These are phyloP conservation scores for Lampris megalopsis DNA, from an alignment of 2,113 vertebrate genomes.

Conservation along the genomic window DNA sequence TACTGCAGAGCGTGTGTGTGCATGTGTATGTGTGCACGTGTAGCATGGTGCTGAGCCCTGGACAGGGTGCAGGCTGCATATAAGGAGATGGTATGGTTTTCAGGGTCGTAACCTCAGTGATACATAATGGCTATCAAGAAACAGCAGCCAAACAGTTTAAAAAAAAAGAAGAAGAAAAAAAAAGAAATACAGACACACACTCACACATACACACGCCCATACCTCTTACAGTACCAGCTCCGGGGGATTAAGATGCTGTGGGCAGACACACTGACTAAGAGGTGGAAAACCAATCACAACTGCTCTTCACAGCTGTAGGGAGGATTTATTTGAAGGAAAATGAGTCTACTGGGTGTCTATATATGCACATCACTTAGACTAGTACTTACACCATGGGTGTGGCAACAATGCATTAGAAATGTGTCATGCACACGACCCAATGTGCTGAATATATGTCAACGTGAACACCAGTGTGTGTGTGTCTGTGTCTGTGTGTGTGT, in stretches of 20 bases:
- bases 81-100: conserved; percentile 7
- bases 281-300: conserved; percentile 47
- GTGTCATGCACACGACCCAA: conserved; percentile 6
- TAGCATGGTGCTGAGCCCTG: conserved; percentile 42
- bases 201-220: conserved; percentile 23
- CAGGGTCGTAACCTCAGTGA: conserved; percentile 30
- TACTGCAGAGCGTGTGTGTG: conserved; percentile 61
- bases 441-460: neutral
- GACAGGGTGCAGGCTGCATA: conserved; percentile 37
- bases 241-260: conserved; percentile 29
- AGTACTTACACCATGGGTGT: conserved; percentile 47
- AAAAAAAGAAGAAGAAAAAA: too few relatives aligned
- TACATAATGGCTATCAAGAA: conserved; percentile 44
- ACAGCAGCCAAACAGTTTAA: conserved; percentile 14
- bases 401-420: conserved; percentile 36
- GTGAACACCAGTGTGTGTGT: too few relatives aligned
- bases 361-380: conserved; percentile 26
- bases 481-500: conserved; percentile 10
- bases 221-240: conserved; percentile 19
- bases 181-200: neutral
- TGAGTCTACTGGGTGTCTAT: neutral
- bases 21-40: conserved; percentile 42
- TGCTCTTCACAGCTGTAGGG: conserved; percentile 48
- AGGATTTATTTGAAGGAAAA: conserved; percentile 14
- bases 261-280: conserved; percentile 28